A percentile compares a stretch with the other conserved stretches of the same genome.
Evolutionary conservation across 2,113 vertebrate genomes (phyloP).

Genomic region (Cariama cristata): DNA sequence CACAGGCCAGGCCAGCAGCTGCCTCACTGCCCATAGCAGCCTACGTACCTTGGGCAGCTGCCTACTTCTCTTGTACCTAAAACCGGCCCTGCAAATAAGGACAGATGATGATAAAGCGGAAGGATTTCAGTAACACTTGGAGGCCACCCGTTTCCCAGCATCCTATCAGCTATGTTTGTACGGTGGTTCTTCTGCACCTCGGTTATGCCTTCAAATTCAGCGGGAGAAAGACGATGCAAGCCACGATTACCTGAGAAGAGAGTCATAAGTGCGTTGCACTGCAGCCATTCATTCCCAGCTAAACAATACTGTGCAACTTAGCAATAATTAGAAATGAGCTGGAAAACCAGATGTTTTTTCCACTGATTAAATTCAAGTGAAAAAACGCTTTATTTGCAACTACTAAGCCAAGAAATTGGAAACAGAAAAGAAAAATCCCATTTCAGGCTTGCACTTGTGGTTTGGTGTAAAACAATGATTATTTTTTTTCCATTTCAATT

Average conservation of each 20-base stretch:
- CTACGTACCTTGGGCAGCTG: background rate
- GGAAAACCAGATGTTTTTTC: background rate
- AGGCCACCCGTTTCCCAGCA: background rate
- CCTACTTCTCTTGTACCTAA: background rate
- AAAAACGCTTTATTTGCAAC: background rate
- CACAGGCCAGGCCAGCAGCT: background rate
- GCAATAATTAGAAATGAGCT: background rate
- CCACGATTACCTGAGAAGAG: background rate
- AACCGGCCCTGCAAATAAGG: background rate
- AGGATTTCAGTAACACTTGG: background rate
- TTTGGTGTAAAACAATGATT: background rate
- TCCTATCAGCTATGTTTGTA: background rate
- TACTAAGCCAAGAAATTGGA: background rate
- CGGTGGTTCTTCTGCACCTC: background rate
- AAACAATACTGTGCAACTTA: background rate
- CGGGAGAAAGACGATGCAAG: background rate
- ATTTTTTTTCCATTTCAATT: background rate
- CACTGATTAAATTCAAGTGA: background rate
- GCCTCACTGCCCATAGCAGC: background rate
- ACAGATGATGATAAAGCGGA: background rate
- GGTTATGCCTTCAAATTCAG: background rate
- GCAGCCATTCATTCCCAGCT: background rate
- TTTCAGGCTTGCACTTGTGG: background rate
- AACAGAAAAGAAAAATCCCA: conserved; percentile 1
- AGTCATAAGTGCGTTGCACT: background rate